Evolutionary conservation across 2,113 vertebrate genomes (phyloP), one percentile per base, ranked within the genome.

Genomic region (Phrynosoma blainvillii): DNA sequence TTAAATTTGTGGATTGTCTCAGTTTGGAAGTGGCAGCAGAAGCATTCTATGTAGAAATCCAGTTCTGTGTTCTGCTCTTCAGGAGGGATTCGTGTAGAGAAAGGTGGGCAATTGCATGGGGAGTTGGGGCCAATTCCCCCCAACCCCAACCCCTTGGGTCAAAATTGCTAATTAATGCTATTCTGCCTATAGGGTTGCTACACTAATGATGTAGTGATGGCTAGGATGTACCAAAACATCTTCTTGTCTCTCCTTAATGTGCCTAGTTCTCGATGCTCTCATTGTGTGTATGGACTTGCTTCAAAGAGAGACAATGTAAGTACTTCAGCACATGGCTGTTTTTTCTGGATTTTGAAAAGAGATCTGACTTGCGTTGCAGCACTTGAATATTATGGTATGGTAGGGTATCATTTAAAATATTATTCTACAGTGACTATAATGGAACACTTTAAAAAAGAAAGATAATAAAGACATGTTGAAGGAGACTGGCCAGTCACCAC

Each of bases 201-300:
- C 81, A 88, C 3, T 62, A 62, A 3, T 62, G 59, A 62, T 62
- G 59, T 62, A 62, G 18, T 78, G 5, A 1, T 82, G 77, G 0
- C 0, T 76, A 54, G 70, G 70, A 0, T 27, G 11, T 66, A 52
- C 0, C 21, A 0, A 79, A 83, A 2, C 2, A 0, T 84, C 30
- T 27, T 25, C 2, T 86, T 82, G 42, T 85, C 9, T 32, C 93
- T 71, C 85, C 96, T 96, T 96, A 96, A 95, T 89, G 59, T 42
- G 20, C 56, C 20, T 93, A 99, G 98, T 98, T 97, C 92, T 99
- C 82, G 98, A 99, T 96, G 98, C 98, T 13, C 96, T 99, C 73
- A 96, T 99, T 1, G 98, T 99, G 82, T 98, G 97, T 93, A 99
- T 99, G 99, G 98, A 99, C 95, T 94, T 99, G 89, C 97, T 99